A percentile compares a stretch with the other conserved stretches of the same genome.
These are phyloP conservation scores for Caenorhabditis japonica DNA, from an alignment of 2,888 invertebrate genomes.

Conservation along the genomic window DNA sequence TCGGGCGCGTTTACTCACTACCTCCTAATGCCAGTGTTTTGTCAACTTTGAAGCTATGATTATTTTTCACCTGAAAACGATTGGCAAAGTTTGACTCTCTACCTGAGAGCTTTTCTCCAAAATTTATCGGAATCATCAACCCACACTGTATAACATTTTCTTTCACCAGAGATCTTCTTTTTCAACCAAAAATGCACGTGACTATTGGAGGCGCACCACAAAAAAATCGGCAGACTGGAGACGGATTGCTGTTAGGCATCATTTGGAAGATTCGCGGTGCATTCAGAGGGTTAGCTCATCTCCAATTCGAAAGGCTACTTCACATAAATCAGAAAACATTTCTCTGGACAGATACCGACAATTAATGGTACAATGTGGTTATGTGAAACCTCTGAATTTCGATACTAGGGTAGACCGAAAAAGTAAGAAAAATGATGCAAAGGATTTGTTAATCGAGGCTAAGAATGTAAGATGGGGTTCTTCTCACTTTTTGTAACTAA, in stretches of 20 bases:
- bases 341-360: no score
- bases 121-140: no score
- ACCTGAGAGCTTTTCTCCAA: no score
- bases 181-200: constrained; percentile 32
- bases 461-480: constrained; percentile 3
- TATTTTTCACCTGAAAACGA: no score
- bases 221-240: constrained; percentile 3
- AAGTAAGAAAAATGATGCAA: background rate
- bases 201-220: constrained; percentile 32
- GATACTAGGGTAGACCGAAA: background rate
- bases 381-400: no score
- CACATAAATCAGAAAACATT: no score
- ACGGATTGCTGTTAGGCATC: constrained; percentile 1
- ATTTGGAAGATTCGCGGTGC: background rate
- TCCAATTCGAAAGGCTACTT: constrained; percentile 1
- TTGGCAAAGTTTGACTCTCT: no score
- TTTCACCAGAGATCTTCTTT: constrained; percentile 1
- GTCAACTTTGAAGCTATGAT: no score
- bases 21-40: no score
- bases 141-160: background rate
- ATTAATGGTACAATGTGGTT: no score
- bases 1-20: no score
- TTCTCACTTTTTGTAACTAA: no score
- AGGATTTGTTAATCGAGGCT: constrained; percentile 17
- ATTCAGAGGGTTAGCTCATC: constrained; percentile 4